Conservation (phyloP, 2,797 vertebrate genomes). For the Paramormyrops hopkinsi region DNA sequence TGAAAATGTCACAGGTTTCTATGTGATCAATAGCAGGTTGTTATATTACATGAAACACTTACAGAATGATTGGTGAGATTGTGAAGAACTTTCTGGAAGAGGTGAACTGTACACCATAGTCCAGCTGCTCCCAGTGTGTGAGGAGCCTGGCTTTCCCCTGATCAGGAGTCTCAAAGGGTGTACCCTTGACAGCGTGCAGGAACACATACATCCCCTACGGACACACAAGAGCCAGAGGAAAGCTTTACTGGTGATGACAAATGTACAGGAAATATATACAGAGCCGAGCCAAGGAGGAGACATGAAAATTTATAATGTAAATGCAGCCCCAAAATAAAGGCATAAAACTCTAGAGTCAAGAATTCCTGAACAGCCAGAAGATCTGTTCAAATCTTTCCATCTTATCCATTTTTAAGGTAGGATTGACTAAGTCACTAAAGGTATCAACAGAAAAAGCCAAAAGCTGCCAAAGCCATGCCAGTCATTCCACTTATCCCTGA, state of each 20-base stretch:
- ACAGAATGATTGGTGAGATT: constrained; percentile 88
- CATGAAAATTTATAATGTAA: not conserved
- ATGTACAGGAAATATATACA: constrained; percentile 2
- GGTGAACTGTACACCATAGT: constrained; percentile 94
- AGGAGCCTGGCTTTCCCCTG: constrained; percentile 92
- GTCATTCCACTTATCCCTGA: not conserved
- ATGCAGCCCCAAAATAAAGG: not conserved
- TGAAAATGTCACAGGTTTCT: not conserved
- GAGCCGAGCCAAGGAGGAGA: not conserved
- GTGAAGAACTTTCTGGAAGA: constrained; percentile 98
- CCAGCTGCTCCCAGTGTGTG: constrained; percentile 94
- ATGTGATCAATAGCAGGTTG: not conserved
- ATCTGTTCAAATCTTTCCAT: not conserved
- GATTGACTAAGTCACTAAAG: not conserved
- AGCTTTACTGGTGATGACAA: not conserved
- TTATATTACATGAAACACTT: constrained; percentile 34
- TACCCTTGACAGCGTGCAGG: constrained; percentile 95
- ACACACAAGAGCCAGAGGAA: constrained; percentile 19
- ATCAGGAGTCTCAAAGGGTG: constrained; percentile 94
- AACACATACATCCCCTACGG: constrained; percentile 94
- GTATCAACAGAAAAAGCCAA: not conserved
- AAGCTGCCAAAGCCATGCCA: not conserved
- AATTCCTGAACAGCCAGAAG: not conserved
- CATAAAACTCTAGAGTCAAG: not conserved
- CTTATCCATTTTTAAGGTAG: not conserved